These are phyloP conservation scores for Ctenochaetus hawaiiensis DNA, from an alignment of 2,797 vertebrate genomes.

Conservation along the genomic window DNA sequence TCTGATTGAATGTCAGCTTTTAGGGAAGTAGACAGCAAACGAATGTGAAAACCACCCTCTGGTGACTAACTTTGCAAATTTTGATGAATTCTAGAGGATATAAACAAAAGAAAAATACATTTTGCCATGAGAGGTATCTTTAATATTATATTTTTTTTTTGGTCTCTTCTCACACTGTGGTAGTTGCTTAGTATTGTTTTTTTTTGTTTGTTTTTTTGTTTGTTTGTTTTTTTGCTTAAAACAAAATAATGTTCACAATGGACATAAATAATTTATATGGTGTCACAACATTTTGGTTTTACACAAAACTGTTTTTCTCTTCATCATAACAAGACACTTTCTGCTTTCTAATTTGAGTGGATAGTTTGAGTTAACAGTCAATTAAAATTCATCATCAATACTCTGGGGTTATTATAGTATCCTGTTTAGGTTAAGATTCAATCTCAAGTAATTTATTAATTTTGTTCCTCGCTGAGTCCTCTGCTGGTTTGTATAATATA, in stretches of 20 bases:
- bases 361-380: constrained; percentile 23
- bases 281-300: constrained; percentile 18
- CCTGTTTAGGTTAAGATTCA: constrained; percentile 2
- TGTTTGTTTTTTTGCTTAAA: constrained; percentile 18
- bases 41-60: no score
- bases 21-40: no score
- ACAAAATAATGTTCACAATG: constrained; percentile 23
- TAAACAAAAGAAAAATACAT: no score
- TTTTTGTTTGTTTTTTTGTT: no score
- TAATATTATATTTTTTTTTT: no score
- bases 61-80: no score
- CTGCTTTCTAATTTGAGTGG: constrained; percentile 24
- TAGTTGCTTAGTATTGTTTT: no score
- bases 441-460: not conserved
- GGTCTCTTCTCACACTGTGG: no score
- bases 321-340: constrained; percentile 6
- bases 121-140: no score
- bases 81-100: no score
- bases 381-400: constrained; percentile 4
- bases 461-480: not conserved
- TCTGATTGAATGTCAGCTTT: no score
- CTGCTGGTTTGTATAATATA: not conserved
- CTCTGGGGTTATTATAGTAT: not conserved
- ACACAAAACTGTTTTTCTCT: not conserved
- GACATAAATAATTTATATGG: constrained; percentile 39